A percentile compares a stretch with the other conserved stretches of the same genome.
These are phyloP conservation scores for Danio kyathit DNA, from an alignment of 2,797 vertebrate genomes.

Conservation along the genomic window DNA sequence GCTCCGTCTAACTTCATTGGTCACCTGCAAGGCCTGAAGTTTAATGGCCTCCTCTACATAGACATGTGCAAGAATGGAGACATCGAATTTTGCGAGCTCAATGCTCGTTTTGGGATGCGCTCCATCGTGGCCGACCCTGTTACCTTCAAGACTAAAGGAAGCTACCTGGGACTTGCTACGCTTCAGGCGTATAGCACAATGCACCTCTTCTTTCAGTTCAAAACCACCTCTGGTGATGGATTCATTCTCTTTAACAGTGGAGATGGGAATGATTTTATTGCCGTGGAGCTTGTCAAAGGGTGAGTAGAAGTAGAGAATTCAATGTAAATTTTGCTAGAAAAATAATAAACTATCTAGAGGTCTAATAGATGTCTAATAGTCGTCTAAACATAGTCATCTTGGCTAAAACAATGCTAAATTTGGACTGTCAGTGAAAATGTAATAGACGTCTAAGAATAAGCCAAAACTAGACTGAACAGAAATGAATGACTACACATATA, in stretches of 20 bases:
- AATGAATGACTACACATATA: too few species aligned
- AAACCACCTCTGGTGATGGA: conserved; percentile 94
- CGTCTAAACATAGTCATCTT: too few species aligned
- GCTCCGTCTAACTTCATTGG: conserved; percentile 95
- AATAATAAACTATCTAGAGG: too few species aligned
- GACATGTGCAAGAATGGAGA: conserved; percentile 98
- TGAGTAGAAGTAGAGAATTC: conserved; percentile 68
- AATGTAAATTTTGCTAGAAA: too few species aligned
- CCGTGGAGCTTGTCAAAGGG: conserved; percentile 97
- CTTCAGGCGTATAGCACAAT: conserved; percentile 97
- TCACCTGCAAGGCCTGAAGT: conserved; percentile 96
- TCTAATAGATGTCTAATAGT: too few species aligned
- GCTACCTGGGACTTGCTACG: conserved; percentile 93
- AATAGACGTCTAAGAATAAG: too few species aligned
- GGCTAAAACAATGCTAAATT: too few species aligned
- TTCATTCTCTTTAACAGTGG: conserved; percentile 98
- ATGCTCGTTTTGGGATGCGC: conserved; percentile 94
- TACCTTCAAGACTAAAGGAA: conserved; percentile 96
- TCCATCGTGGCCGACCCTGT: conserved; percentile 97
- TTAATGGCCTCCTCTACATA: conserved; percentile 96
- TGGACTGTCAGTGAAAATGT: too few species aligned
- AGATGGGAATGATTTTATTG: conserved; percentile 96
- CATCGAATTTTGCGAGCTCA: conserved; percentile 96
- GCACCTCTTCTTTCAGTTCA: conserved; percentile 99
- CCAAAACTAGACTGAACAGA: too few species aligned